These are phyloP conservation scores for Phallusia fumigata DNA, from an alignment of 23 tunicate species.

Conservation along the genomic window DNA sequence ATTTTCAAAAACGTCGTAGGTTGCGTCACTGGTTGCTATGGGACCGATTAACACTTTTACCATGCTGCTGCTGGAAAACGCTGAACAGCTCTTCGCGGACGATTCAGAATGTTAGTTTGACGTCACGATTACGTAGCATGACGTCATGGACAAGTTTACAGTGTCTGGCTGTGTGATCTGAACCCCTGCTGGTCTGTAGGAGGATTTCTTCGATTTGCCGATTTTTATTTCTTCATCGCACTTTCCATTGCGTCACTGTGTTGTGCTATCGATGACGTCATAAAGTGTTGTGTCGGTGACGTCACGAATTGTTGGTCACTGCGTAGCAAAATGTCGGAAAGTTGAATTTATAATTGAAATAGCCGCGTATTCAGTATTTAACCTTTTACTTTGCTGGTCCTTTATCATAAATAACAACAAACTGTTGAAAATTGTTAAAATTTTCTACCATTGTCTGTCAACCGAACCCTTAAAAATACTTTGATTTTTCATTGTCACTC, in stretches of 20 bases:
- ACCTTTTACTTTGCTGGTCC: too few relatives aligned
- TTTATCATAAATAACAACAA: too few relatives aligned
- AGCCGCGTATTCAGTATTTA: too few relatives aligned
- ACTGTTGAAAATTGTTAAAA: too few relatives aligned
- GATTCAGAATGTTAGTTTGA: constrained; percentile 67
- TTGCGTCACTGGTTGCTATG: constrained; percentile 90
- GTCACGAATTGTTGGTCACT: neutral
- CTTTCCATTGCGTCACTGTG: constrained; percentile 4
- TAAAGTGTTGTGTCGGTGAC: neutral
- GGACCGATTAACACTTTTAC: constrained; percentile 92
- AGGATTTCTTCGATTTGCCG: neutral
- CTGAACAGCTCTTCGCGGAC: constrained; percentile 73
- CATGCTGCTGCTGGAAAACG: constrained; percentile 57
- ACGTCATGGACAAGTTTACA: neutral
- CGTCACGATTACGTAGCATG: neutral
- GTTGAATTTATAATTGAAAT: too few relatives aligned
- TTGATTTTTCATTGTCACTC: too few relatives aligned
- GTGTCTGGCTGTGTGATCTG: neutral
- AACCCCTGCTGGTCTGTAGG: neutral
- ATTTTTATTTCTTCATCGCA: constrained; percentile 5
- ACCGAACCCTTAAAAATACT: too few relatives aligned
- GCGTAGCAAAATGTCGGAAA: neutral
- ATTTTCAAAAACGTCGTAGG: constrained; percentile 27
- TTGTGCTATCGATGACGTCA: neutral
- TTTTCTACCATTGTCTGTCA: too few relatives aligned